Percentiles rank a stretch among this genome's conserved stretches.
Conservation (phyloP, 2,797 vertebrate species). For the Tarsius wallacei region DNA sequence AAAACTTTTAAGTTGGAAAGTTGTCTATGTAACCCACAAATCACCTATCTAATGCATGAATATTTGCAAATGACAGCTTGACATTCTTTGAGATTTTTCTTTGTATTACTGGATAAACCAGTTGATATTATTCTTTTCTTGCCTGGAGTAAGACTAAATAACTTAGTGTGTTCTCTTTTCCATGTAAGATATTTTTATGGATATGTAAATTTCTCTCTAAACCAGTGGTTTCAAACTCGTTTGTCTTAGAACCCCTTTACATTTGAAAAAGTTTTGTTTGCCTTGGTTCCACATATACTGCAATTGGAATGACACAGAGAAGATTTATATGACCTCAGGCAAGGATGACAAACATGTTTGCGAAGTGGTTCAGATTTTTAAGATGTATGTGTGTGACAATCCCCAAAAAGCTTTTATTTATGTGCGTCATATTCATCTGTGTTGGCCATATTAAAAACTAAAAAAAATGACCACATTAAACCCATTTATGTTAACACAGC, state of each 20-base stretch:
- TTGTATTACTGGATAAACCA: neutral
- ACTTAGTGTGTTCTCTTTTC: neutral
- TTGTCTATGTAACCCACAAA: neutral
- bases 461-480: neutral
- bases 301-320: neutral
- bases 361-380: neutral
- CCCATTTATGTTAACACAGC: neutral
- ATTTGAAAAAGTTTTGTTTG: neutral
- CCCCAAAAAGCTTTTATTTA: neutral
- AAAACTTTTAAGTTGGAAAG: neutral
- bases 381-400: neutral
- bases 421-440: neutral
- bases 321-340: neutral
- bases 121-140: neutral
- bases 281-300: neutral
- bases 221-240: neutral
- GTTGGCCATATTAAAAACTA: neutral
- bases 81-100: neutral
- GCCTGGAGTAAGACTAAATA: neutral
- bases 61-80: neutral
- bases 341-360: neutral
- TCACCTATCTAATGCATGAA: neutral
- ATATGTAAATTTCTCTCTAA: neutral
- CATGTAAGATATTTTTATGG: neutral
- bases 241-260: neutral